Conservation (phyloP, 30 jellyfish, hydroid and myxozoan genomes). For the Phacellophora camtschatica region DNA sequence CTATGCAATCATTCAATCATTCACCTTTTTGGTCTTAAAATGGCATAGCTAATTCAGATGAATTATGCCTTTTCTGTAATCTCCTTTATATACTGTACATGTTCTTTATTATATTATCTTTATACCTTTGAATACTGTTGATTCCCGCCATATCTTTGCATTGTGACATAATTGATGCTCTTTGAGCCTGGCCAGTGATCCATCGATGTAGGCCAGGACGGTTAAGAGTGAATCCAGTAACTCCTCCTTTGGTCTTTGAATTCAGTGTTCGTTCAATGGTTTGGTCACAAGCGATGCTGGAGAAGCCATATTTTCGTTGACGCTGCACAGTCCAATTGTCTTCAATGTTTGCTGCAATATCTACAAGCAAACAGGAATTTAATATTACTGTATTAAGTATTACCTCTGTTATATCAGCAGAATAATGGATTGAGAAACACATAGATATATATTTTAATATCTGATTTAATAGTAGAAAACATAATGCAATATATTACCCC, state of each 20-base stretch:
- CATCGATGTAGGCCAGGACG: conserved; percentile 52
- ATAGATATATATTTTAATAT: too few species aligned
- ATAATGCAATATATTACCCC: too few species aligned
- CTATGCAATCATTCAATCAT: neutral
- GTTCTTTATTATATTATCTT: neutral
- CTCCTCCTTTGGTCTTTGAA: conserved; percentile 62
- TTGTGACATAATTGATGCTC: conserved; percentile 27
- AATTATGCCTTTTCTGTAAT: conserved; percentile 1
- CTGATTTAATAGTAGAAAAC: too few species aligned
- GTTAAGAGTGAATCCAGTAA: conserved; percentile 60
- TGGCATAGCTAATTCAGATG: conserved; percentile 1
- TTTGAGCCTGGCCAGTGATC: conserved; percentile 53
- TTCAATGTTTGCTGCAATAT: conserved; percentile 15
- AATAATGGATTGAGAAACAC: too few species aligned
- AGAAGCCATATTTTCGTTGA: conserved; percentile 44
- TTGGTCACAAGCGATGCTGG: conserved; percentile 65
- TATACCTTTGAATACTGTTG: conserved; percentile 14
- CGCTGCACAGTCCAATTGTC: conserved; percentile 72
- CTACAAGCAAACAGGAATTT: conserved; percentile 16
- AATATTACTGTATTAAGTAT: neutral
- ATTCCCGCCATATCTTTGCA: conserved; percentile 49
- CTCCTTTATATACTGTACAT: conserved; percentile 16
- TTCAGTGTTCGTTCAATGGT: conserved; percentile 64
- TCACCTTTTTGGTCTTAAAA: neutral
- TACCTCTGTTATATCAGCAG: neutral